Evolutionary conservation across 2,113 vertebrate genomes (phyloP).

Genomic region (Platysteira castanea): DNA sequence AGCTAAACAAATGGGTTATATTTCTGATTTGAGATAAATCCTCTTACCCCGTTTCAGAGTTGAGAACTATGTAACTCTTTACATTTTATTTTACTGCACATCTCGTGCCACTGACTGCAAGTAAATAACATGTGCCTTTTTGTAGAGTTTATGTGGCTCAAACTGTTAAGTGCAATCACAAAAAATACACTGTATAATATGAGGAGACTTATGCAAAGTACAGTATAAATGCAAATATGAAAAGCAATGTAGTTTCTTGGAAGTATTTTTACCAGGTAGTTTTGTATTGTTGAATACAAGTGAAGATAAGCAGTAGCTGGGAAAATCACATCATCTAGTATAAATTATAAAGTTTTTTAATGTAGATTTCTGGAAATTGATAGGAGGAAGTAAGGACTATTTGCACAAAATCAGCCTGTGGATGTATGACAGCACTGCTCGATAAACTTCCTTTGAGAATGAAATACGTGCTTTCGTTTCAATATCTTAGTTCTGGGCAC

Average conservation of each 20-base stretch:
- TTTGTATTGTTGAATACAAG: not conserved
- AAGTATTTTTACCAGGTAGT: not conserved
- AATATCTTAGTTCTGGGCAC: not conserved
- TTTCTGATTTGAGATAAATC: not conserved
- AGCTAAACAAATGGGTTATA: not conserved
- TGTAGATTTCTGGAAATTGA: not conserved
- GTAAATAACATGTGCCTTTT: not conserved
- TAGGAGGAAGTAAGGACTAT: not conserved
- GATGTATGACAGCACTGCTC: not conserved
- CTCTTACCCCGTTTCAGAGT: not conserved
- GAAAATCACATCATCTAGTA: not conserved
- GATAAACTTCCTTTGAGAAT: not conserved
- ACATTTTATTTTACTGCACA: not conserved
- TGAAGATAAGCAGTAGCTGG: not conserved
- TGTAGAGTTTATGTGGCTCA: not conserved
- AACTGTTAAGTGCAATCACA: not conserved
- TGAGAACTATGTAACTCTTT: not conserved
- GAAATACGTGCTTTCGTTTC: not conserved
- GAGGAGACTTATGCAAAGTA: not conserved
- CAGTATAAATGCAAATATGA: not conserved
- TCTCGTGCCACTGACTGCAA: not conserved
- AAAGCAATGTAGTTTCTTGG: not conserved
- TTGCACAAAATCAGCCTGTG: not conserved
- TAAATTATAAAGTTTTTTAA: not conserved
- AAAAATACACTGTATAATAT: not conserved